Evolutionary conservation across 2,797 vertebrate species (phyloP), one percentile per base, ranked within the genome.

Genomic region (Naso thynnoides): DNA sequence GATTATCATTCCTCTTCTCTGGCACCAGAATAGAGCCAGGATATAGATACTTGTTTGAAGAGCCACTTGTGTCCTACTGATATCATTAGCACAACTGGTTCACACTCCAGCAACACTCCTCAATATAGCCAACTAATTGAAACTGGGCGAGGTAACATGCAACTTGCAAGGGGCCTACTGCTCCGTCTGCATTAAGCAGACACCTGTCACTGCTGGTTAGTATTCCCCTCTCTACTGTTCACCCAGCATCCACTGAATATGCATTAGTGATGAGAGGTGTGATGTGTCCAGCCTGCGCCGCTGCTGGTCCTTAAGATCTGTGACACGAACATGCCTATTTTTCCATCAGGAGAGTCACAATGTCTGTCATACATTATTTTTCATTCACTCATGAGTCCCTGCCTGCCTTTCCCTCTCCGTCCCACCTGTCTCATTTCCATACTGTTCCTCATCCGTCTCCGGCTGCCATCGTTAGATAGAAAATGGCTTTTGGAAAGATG

Each of bases 331-430:
- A 73, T 84, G 80, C 55, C 81, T 78, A 60, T 86, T 83, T 84
- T 79, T 85, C 86, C 90, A 89, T 87, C 81, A 82, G 79, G 69
- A 71, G 50, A 70, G 77, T 86, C 82, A 83, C 81, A 29, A 8
- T 83, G 83, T 84, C 84, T 91, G 87, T 93, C 91, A 91, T 75
- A 67, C 85, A 79, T 84, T 76, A 88, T 84, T 82, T 88, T 83
- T 87, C 87, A 82, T 88, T 86, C 86, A 86, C 83, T 88, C 86
- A 81, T 84, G 48, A 85, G 80, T 79, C 81, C 69, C 79, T 75
- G 82, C 84, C 79, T 84, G 76, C 84, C 82, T 80, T 36, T 53
- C 74, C 77, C 47, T 76, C 70, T 69, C 78, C 63, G 77, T 84
- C 82, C 85, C 78, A 50, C 69, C 62, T 62, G 82, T 88, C 82